These are phyloP conservation scores for Seriola aureovittata DNA, from an alignment of 2,113 vertebrate genomes.

Conservation along the genomic window DNA sequence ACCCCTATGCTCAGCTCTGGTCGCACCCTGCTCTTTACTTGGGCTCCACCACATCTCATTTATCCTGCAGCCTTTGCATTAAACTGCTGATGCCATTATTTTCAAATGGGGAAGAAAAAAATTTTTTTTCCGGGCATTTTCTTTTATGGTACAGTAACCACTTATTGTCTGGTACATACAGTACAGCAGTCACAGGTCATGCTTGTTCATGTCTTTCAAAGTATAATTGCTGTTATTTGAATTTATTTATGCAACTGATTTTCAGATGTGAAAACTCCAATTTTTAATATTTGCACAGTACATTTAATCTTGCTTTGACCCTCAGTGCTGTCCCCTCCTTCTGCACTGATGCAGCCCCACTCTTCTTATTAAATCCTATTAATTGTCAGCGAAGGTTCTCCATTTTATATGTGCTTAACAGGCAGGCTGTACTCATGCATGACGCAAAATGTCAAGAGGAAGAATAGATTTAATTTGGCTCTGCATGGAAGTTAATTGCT, in stretches of 20 bases:
- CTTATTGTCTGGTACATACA: background rate
- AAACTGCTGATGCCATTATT: constrained; percentile 56
- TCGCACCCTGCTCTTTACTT: constrained; percentile 24
- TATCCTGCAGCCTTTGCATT: constrained; percentile 47
- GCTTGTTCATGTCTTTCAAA: background rate
- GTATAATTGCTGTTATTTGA: background rate
- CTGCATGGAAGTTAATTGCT: constrained; percentile 31
- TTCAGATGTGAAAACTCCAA: background rate
- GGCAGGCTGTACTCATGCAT: constrained; percentile 28
- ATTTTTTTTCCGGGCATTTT: background rate
- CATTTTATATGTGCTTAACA: constrained; percentile 37
- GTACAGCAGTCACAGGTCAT: background rate
- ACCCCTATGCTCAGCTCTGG: constrained; percentile 43
- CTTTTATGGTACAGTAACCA: background rate
- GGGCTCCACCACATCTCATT: constrained; percentile 21
- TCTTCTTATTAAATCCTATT: constrained; percentile 31
- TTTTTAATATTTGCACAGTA: background rate
- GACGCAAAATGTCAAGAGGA: constrained; percentile 46
- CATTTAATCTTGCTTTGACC: constrained; percentile 4
- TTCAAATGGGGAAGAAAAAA: constrained; percentile 25
- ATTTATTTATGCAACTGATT: background rate
- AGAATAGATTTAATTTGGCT: constrained; percentile 57
- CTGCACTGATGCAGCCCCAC: constrained; percentile 7
- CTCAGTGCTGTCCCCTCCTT: background rate
- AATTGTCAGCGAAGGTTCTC: constrained; percentile 37